phyloP scores from a whole-genome alignment of 2,113 vertebrate genomes.

The Gnathonemus echidnorhynchus region DNA sequence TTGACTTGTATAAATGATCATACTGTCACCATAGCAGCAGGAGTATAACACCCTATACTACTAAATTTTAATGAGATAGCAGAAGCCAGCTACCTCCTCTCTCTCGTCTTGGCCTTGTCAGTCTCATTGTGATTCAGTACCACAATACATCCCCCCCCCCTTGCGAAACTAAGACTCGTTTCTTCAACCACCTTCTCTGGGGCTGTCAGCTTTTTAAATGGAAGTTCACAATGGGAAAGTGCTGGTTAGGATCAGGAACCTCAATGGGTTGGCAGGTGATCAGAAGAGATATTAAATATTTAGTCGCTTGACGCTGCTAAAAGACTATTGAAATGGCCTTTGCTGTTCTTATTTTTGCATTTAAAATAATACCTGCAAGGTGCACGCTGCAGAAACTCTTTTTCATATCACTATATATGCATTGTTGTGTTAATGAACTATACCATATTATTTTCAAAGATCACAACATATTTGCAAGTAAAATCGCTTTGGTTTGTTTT shows the following conservation, averaged over 20 bases:
- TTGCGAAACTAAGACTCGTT: neutral
- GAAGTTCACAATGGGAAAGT: neutral
- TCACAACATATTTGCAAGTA: neutral
- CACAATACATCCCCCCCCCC: neutral
- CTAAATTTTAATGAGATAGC: neutral
- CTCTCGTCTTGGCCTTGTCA: neutral
- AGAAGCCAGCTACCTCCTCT: neutral
- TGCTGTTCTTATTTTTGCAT: neutral
- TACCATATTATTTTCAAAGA: neutral
- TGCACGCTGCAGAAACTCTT: neutral
- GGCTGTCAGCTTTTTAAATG: neutral
- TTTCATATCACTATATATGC: neutral
- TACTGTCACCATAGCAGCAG: neutral
- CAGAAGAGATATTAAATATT: slow-evolving; percentile 5
- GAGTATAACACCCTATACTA: neutral
- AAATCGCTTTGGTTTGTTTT: neutral
- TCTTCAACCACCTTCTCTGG: neutral
- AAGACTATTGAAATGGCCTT: neutral
- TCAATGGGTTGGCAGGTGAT: neutral
- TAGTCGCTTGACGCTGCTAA: neutral
- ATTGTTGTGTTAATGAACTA: slow-evolving; percentile 1
- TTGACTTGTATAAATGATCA: neutral
- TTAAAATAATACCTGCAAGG: neutral
- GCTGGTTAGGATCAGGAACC: neutral
- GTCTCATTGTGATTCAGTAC: slow-evolving; percentile 7